Percentiles rank a stretch among this genome's conserved stretches.
These are phyloP conservation scores for Mythimna pallens DNA, from an alignment of 2,888 invertebrate species.

Conservation along the genomic window DNA sequence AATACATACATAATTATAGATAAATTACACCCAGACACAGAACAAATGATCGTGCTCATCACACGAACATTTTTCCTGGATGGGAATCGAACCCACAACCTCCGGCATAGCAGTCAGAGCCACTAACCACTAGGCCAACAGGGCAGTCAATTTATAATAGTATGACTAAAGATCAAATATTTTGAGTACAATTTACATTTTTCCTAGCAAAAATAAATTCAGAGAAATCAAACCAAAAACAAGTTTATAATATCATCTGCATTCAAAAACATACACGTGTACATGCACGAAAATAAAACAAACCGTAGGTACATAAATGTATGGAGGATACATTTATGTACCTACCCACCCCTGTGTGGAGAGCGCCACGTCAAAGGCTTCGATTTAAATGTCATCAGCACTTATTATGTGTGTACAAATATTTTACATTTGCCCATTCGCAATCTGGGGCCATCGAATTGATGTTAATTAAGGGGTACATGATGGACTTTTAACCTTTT, in stretches of 20 bases:
- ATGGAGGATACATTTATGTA: too few species aligned
- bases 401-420: conserved; percentile 36
- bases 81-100: too few species aligned
- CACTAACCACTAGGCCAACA: too few species aligned
- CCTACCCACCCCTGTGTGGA: conserved; percentile 19
- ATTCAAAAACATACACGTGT: conserved; percentile 1
- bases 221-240: conserved; percentile 5
- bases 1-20: too few species aligned
- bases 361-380: conserved; percentile 62
- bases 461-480: conserved; percentile 28
- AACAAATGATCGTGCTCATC: too few species aligned
- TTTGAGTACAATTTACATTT: background rate
- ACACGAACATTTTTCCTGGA: too few species aligned
- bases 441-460: conserved; percentile 23
- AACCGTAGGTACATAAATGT: conserved; percentile 19
- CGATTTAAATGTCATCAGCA: conserved; percentile 62
- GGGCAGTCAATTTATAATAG: too few species aligned
- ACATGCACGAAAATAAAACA: conserved; percentile 1
- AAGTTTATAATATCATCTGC: background rate
- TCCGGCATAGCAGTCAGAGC: too few species aligned
- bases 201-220: background rate
- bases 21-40: too few species aligned
- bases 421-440: conserved; percentile 30
- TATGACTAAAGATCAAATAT: background rate
- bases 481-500: conserved; percentile 7